Evolutionary conservation across 1,140 invertebrate genomes (phyloP).

Genomic region (Lucilia cuprina): DNA sequence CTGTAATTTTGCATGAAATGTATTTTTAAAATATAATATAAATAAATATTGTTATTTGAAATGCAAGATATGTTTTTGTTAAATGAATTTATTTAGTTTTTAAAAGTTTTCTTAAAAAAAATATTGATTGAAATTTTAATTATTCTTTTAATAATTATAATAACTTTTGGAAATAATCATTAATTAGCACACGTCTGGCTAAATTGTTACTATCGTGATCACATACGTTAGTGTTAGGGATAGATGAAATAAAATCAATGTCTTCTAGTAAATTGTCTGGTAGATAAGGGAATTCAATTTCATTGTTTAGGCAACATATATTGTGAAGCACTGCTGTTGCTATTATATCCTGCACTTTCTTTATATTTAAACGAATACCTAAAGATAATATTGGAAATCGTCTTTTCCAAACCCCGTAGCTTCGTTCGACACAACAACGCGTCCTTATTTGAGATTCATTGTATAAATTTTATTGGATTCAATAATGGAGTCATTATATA

Average conservation of each 20-base stretch:
- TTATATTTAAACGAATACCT: neutral
- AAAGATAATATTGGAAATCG: neutral
- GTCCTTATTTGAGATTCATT: neutral
- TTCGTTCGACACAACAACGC: neutral
- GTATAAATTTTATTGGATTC: neutral
- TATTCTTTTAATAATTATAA: neutral
- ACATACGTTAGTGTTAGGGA: neutral
- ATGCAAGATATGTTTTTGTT: no score
- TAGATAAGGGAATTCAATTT: neutral
- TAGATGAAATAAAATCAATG: neutral
- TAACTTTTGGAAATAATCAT: neutral
- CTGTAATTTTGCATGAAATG: no score
- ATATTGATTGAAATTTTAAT: neutral
- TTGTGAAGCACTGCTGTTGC: neutral
- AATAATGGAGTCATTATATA: neutral
- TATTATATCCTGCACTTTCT: neutral
- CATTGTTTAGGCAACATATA: neutral
- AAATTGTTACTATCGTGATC: neutral
- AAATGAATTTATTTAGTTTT: neutral
- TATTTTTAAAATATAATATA: no score
- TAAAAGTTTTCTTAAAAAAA: no score
- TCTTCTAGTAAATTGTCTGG: neutral
- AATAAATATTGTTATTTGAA: no score
- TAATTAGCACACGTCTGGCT: neutral
- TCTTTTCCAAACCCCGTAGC: neutral